Conservation (phyloP, 2,888 invertebrate species). For the Hipparchia semele region DNA sequence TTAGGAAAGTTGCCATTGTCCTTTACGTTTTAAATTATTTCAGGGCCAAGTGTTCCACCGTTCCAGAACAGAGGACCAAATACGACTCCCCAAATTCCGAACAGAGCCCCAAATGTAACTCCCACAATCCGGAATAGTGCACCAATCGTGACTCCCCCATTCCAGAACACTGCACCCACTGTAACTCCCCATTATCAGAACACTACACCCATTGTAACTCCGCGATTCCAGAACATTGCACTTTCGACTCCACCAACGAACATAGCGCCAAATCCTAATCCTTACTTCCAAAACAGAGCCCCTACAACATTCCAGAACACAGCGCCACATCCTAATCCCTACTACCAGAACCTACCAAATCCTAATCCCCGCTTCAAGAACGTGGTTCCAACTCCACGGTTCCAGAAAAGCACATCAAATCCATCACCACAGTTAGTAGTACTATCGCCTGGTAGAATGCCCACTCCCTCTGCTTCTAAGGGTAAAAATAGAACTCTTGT, state of each 20-base stretch:
- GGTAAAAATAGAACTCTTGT: not conserved
- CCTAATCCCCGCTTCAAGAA: not conserved
- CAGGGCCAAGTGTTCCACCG: not conserved
- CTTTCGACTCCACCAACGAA: not conserved
- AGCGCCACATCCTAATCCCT: not conserved
- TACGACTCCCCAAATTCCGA: not conserved
- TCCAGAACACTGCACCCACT: not conserved
- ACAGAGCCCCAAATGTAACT: not conserved
- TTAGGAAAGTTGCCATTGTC: no score
- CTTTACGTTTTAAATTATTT: not conserved
- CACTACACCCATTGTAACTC: not conserved
- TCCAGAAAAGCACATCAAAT: not conserved
- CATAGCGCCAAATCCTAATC: not conserved
- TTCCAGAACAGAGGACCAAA: slow-evolving; percentile 4
- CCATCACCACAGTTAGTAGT: not conserved
- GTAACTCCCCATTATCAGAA: not conserved
- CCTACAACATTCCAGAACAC: not conserved
- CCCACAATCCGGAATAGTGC: not conserved
- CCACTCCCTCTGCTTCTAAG: not conserved
- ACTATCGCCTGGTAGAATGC: not conserved
- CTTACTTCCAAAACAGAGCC: not conserved
- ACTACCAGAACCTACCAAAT: not conserved
- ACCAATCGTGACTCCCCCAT: not conserved
- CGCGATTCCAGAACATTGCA: not conserved
- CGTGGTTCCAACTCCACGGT: not conserved